Evolutionary conservation across 2,113 vertebrate species (phyloP).

Genomic region (Lophura nycthemera): DNA sequence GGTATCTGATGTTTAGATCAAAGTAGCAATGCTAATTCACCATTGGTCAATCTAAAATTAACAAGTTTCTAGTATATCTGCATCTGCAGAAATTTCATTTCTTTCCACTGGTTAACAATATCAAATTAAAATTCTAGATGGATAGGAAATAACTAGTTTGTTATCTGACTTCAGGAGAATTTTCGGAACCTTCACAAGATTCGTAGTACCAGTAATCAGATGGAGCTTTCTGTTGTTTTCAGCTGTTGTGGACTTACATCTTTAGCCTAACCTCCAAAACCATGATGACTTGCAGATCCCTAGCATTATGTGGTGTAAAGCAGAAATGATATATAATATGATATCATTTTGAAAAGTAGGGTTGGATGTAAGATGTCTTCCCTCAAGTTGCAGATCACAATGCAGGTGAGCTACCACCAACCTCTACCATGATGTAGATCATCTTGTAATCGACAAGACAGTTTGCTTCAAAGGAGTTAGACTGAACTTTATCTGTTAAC

Average conservation of each 20-base stretch:
- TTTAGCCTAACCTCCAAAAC: neutral
- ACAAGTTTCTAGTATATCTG: neutral
- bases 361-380: no score
- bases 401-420: neutral
- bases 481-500: neutral
- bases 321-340: no score
- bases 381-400: neutral
- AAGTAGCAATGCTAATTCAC: neutral
- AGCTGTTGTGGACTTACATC: neutral
- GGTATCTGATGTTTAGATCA: neutral
- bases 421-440: neutral
- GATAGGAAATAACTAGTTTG: neutral
- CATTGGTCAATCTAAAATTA: neutral
- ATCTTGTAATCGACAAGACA: neutral
- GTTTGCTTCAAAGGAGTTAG: neutral
- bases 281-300: neutral
- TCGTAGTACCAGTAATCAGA: neutral
- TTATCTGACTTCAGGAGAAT: neutral
- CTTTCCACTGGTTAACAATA: accelerated
- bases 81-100: neutral
- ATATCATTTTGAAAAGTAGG: no score
- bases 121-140: neutral
- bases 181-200: neutral
- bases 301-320: neutral
- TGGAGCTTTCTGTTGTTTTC: neutral